Conservation (phyloP, 2,888 invertebrate species). For the Encarsia formosa region DNA sequence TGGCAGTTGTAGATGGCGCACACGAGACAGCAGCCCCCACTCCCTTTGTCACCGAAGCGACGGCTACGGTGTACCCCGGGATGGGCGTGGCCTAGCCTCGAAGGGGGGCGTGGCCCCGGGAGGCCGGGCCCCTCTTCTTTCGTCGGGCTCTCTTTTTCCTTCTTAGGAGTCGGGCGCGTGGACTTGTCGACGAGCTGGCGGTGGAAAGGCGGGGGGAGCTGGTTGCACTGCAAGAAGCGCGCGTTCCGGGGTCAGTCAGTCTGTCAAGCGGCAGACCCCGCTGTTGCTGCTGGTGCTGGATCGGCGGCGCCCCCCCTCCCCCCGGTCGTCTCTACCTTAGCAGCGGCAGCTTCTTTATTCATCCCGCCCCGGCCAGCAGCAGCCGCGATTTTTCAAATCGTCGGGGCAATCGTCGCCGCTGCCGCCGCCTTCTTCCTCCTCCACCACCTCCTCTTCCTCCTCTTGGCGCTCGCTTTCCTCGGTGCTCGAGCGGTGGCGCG, state of each 20-base stretch:
- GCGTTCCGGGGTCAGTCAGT: constrained; percentile 43
- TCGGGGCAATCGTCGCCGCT: constrained; percentile 27
- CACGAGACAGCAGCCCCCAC: constrained; percentile 27
- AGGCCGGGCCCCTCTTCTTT: constrained; percentile 7
- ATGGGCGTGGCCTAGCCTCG: constrained; percentile 1
- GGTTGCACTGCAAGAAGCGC: background rate
- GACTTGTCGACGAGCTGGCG: too few species aligned
- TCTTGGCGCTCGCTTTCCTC: background rate
- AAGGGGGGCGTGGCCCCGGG: background rate
- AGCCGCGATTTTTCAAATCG: constrained; percentile 35
- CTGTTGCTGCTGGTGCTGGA: constrained; percentile 43
- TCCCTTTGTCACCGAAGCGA: constrained; percentile 21
- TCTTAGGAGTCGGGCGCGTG: constrained; percentile 46
- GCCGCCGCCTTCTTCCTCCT: constrained; percentile 22
- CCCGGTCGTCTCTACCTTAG: too few species aligned
- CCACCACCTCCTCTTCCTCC: constrained; percentile 3
- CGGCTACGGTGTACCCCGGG: constrained; percentile 16
- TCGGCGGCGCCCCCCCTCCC: constrained; percentile 40
- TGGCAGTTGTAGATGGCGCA: constrained; percentile 55
- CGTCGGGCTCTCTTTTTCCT: constrained; percentile 25
- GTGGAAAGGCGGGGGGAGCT: background rate
- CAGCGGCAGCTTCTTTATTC: background rate
- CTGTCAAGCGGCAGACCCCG: constrained; percentile 49
- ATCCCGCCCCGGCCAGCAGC: constrained; percentile 4
- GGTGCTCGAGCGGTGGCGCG: background rate